A percentile compares a stretch with the other conserved stretches of the same genome.
Evolutionary conservation across 1,140 invertebrate species (phyloP).

Genomic region (Colletes latitarsis): DNA sequence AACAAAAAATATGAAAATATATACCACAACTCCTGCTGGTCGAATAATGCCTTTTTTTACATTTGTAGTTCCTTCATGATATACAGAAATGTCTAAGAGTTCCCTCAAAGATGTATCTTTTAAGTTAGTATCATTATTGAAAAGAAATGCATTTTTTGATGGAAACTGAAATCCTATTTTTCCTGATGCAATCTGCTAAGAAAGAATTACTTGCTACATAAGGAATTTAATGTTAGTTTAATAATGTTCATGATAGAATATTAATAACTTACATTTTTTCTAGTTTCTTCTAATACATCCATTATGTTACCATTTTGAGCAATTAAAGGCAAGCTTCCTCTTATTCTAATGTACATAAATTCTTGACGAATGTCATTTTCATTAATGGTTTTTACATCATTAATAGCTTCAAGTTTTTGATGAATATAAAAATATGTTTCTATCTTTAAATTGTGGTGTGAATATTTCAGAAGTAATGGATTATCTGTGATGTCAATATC

Average conservation of each 20-base stretch:
- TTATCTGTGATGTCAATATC: constrained; percentile 89
- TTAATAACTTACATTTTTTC: constrained; percentile 73
- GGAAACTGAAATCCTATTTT: constrained; percentile 85
- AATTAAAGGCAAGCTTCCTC: constrained; percentile 72
- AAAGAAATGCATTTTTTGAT: constrained; percentile 83
- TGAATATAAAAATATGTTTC: constrained; percentile 86
- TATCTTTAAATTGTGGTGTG: constrained; percentile 81
- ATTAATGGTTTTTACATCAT: constrained; percentile 83
- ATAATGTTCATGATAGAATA: constrained; percentile 3
- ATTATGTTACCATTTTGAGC: constrained; percentile 69
- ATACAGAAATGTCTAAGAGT: constrained; percentile 78
- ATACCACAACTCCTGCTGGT: constrained; percentile 75
- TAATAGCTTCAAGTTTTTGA: constrained; percentile 85
- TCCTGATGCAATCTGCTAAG: constrained; percentile 83
- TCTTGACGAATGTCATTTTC: constrained; percentile 84
- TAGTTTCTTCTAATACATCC: constrained; percentile 73
- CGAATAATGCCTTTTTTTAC: constrained; percentile 80
- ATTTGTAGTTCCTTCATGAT: constrained; percentile 70
- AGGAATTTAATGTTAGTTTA: background rate
- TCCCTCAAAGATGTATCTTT: constrained; percentile 83
- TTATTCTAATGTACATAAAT: constrained; percentile 85
- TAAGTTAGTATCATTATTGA: constrained; percentile 81
- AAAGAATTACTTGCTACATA: constrained; percentile 17
- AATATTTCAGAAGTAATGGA: constrained; percentile 85
- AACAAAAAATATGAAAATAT: constrained; percentile 18